Evolutionary conservation across 2,888 invertebrate genomes (phyloP), one percentile per base, ranked within the genome.

Genomic region (Chloroclystis v-ata): DNA sequence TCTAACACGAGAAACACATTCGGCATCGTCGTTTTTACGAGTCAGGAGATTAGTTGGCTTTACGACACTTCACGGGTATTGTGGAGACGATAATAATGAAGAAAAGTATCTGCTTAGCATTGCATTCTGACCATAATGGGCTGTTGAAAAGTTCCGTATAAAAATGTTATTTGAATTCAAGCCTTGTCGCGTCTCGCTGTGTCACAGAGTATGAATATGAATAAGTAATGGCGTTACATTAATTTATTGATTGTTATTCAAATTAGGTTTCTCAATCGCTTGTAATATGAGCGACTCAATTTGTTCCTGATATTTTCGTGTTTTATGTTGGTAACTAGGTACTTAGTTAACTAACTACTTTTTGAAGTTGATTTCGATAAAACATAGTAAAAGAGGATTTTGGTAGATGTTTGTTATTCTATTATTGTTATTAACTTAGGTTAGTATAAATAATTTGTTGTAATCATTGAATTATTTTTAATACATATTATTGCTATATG

Each of bases 181-280:
- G 43, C 56, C 77, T 75, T 78, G 86, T 85, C 70, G 67, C 76
- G 67, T 54, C 20, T 20, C 75, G 73, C 63, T 69, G 75, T 79
- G 80, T 78, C 78, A 74, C 78, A 76, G 69, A 69, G 78, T 74
- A 75, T 67, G 74, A 72, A 77, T 79, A 78, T 81, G 86, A 85
- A 86, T 87, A 87, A 69, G 82, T 86, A 83, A 86, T 69, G 63
- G 67, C 57, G 65, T 73, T 80, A 84, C 84, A 87, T 87, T 86
- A 87, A 86, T 86, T 87, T 87, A 87, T 85, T 85, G 82, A 87
- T 87, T 87, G 86, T 87, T 84, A 86, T 87, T 87, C 82, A 85
- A 87, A 87, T 87, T 81, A 67, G 72, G 82, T 84, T 84, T 83
- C 83, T 85, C 84, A 84, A 86, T 85, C 77, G 78, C 78, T 82